Conservation (phyloP, 2,797 vertebrate genomes). For the Arctocebus calabarensis region DNA sequence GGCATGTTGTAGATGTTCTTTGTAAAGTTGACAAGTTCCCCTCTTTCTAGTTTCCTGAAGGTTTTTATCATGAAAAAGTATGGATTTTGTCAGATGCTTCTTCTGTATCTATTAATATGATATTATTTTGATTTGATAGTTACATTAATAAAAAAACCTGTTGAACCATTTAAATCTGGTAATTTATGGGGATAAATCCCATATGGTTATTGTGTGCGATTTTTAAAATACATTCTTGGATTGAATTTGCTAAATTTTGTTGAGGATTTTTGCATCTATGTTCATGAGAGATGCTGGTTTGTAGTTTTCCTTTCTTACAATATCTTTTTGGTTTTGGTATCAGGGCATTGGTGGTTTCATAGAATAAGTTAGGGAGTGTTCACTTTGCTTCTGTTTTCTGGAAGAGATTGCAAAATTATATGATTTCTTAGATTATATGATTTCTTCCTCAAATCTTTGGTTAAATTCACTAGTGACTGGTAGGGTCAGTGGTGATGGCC, state of each 20-base stretch:
- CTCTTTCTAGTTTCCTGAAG: background rate
- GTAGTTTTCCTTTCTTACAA: background rate
- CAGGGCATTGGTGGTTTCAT: background rate
- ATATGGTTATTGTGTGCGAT: background rate
- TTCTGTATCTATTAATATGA: background rate
- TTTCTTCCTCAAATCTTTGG: background rate
- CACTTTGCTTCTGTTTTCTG: background rate
- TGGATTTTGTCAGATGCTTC: background rate
- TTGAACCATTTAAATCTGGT: background rate
- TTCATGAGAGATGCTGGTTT: background rate
- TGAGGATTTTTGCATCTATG: background rate
- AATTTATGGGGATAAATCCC: background rate
- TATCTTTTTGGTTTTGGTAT: background rate
- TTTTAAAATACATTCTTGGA: background rate
- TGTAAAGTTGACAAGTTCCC: background rate
- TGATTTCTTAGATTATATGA: background rate
- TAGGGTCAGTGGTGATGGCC: background rate
- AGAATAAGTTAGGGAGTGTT: background rate
- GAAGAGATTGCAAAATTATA: background rate
- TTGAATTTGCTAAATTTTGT: background rate
- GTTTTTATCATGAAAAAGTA: background rate
- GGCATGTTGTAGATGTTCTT: background rate
- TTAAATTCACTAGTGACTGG: background rate
- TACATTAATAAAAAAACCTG: background rate
- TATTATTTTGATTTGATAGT: background rate